Percentiles rank a stretch among this genome's conserved stretches.
Conservation (phyloP, 2,113 vertebrate species). For the Apeltes quadracus region DNA sequence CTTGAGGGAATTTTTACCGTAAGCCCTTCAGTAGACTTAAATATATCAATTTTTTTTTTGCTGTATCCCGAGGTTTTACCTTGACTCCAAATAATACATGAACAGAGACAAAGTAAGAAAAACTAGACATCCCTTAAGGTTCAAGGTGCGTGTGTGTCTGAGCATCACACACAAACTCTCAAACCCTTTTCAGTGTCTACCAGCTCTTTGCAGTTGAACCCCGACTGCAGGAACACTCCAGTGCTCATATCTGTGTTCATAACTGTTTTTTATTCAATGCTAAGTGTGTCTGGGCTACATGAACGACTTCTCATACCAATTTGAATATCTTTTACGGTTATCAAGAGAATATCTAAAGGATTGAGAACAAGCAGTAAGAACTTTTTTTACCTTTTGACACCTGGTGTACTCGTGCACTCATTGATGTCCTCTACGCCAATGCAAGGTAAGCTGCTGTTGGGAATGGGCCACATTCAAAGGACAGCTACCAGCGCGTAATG, state of each 20-base stretch:
- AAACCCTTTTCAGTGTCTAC: neutral
- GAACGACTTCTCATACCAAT: neutral
- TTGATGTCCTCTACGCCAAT: neutral
- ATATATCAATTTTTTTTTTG: neutral
- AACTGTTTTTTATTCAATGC: neutral
- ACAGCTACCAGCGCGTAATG: conserved; percentile 46
- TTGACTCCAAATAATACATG: neutral
- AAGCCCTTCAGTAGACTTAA: neutral
- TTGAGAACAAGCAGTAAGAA: neutral
- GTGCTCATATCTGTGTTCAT: neutral
- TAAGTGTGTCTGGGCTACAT: neutral
- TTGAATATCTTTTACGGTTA: neutral
- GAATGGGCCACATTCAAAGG: conserved; percentile 26
- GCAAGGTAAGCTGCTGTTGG: conserved; percentile 21
- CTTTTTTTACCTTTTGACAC: neutral
- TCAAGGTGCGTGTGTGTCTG: neutral
- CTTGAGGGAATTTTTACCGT: neutral
- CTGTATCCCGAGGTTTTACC: neutral
- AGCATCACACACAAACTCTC: neutral
- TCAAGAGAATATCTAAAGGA: conserved; percentile 10
- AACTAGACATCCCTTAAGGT: neutral
- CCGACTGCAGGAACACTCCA: neutral
- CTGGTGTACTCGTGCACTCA: neutral
- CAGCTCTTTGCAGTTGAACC: neutral
- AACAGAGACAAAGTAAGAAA: neutral